Conservation (phyloP, 1,140 invertebrate genomes). For the Drosophila bocki region DNA sequence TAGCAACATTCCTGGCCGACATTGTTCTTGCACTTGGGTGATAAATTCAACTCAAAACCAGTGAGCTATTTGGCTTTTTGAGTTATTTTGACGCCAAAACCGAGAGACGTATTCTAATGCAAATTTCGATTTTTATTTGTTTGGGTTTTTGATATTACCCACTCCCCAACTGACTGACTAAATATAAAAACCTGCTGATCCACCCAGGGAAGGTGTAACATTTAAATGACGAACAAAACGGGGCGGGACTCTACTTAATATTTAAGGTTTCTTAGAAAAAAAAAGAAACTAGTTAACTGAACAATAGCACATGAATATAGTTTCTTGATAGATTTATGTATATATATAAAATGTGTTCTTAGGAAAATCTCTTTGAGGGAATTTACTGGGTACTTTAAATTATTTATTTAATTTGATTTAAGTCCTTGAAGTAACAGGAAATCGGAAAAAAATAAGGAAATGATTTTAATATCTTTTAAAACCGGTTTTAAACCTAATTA, state of each 20-base stretch:
- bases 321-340: conserved; percentile 6
- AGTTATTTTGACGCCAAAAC: conserved; percentile 57
- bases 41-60: conserved; percentile 54
- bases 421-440: neutral
- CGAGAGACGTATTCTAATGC: conserved; percentile 57
- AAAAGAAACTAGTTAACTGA: conserved; percentile 17
- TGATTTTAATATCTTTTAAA: too few relatives aligned
- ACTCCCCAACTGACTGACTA: neutral
- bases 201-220: conserved; percentile 35
- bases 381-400: too few relatives aligned
- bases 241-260: conserved; percentile 25
- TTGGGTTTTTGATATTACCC: conserved; percentile 44
- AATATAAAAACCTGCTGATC: conserved; percentile 41
- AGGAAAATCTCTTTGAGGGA: neutral
- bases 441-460: neutral
- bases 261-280: conserved; percentile 18
- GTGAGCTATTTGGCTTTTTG: conserved; percentile 43
- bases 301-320: conserved; percentile 10
- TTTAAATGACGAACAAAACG: conserved; percentile 34
- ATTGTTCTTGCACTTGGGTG: conserved; percentile 44
- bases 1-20: conserved; percentile 35
- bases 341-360: neutral
- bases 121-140: conserved; percentile 55
- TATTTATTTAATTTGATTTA: neutral
- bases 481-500: neutral